Conservation (phyloP, 2,888 invertebrate genomes). For the Melieria picta region DNA sequence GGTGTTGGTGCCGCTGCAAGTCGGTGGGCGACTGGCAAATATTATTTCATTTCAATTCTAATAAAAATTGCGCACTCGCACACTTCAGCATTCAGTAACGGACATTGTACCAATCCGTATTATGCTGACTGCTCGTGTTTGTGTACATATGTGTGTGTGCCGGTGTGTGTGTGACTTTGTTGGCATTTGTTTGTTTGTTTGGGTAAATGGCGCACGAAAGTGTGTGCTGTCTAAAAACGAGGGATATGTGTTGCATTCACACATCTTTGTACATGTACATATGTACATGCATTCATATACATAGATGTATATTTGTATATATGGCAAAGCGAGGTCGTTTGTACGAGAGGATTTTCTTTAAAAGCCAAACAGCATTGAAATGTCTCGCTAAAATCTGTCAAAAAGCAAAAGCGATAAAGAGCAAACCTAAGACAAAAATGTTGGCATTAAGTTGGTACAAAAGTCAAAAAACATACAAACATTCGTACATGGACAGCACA, state of each 20-base stretch:
- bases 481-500: too few species aligned
- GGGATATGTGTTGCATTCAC: background rate
- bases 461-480: too few species aligned
- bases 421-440: too few species aligned
- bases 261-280: background rate
- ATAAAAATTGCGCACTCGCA: background rate
- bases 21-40: background rate
- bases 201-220: conserved; percentile 2
- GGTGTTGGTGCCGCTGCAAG: background rate
- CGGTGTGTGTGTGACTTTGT: background rate
- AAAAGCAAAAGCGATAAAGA: too few species aligned
- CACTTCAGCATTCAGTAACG: background rate
- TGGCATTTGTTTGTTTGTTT: background rate
- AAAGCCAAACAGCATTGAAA: too few species aligned
- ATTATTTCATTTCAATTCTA: conserved; percentile 11
- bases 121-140: too few species aligned
- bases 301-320: background rate
- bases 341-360: too few species aligned
- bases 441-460: too few species aligned
- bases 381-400: too few species aligned
- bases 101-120: too few species aligned
- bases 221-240: conserved; percentile 8
- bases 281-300: background rate
- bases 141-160: background rate
- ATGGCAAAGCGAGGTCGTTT: background rate